Evolutionary conservation across 2,113 vertebrate species (phyloP), one percentile per base, ranked within the genome.

Genomic region (Poeciliopsis occidentalis): DNA sequence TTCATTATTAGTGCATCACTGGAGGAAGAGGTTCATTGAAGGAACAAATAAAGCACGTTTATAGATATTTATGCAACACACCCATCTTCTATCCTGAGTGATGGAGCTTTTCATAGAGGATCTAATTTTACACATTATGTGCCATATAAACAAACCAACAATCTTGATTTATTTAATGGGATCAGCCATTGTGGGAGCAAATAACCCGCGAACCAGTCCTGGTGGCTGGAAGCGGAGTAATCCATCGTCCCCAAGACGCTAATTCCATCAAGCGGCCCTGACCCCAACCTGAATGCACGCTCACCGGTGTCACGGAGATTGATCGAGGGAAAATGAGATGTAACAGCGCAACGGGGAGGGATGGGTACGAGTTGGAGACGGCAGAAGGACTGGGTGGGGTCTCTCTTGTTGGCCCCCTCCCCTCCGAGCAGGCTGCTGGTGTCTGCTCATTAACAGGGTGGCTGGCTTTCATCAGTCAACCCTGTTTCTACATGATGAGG

Each of bases 291-390:
- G 17, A 70, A 71, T 61, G 44, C 81, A 73, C 78, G 85, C 84
- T 88, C 80, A 76, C 79, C 80, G 74, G 72, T 85, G 89, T 87
- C 89, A 80, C 39, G 0, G 61, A 81, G 87, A 91, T 85, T 76
- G 84, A 87, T 88, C 67, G 73, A 31, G 65, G 74, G 72, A 82
- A 85, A 86, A 89, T 86, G 79, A 86, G 87, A 89, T 81, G 79
- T 81, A 82, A 71, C 71, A 65, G 69, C 67, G 65, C 77, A 69
- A 34, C 44, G 26, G 67, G 62, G 81, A 75, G 68, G 29, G 2
- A 24, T 61, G 64, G 71, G 71, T 37, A n/a, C 74, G 31, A 24
- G 54, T n/a, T 34, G 60, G 29, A 66, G 63, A 47, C 60, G 64
- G 69, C 10, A n/a, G 64, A 62, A 41, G 32, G 5, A 8, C 12